These are phyloP conservation scores for Cynopterus sphinx DNA, from an alignment of 2,797 vertebrate genomes.

Conservation along the genomic window DNA sequence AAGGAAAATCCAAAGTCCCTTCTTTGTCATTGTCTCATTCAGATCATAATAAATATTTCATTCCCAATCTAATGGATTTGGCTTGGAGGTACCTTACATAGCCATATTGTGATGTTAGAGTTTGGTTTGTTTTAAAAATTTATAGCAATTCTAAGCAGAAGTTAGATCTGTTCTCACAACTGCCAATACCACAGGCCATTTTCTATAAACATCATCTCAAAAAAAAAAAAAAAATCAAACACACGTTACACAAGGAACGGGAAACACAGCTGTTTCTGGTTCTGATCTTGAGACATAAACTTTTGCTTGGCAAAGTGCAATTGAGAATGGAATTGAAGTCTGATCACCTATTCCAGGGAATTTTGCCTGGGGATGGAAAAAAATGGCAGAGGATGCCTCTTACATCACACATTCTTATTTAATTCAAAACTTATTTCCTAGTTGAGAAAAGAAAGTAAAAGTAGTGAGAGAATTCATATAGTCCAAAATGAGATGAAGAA, in stretches of 20 bases:
- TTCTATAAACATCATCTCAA: constrained; percentile 72
- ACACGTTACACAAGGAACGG: constrained; percentile 67
- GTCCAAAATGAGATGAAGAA: constrained; percentile 43
- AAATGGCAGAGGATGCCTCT: constrained; percentile 49
- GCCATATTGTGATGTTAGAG: constrained; percentile 75
- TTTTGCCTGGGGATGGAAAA: constrained; percentile 57
- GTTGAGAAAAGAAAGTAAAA: constrained; percentile 53
- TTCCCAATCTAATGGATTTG: constrained; percentile 78
- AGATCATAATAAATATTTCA: constrained; percentile 80
- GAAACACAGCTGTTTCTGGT: constrained; percentile 72
- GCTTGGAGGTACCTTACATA: constrained; percentile 76
- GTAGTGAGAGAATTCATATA: constrained; percentile 30
- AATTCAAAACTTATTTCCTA: constrained; percentile 71
- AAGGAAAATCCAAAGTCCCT: constrained; percentile 69
- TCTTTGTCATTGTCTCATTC: constrained; percentile 72
- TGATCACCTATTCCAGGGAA: constrained; percentile 63
- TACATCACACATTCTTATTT: constrained; percentile 63
- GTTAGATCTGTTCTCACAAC: constrained; percentile 76
- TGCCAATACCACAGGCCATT: constrained; percentile 74
- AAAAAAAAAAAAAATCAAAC: constrained; percentile 58
- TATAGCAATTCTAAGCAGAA: constrained; percentile 78
- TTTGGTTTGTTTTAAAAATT: constrained; percentile 81
- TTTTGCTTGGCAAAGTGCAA: constrained; percentile 65
- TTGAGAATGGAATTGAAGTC: constrained; percentile 59
- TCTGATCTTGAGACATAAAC: constrained; percentile 62